Percentiles rank a stretch among this genome's conserved stretches.
Conservation (phyloP, 2,797 vertebrate species). For the Phoeniculus purpureus region DNA sequence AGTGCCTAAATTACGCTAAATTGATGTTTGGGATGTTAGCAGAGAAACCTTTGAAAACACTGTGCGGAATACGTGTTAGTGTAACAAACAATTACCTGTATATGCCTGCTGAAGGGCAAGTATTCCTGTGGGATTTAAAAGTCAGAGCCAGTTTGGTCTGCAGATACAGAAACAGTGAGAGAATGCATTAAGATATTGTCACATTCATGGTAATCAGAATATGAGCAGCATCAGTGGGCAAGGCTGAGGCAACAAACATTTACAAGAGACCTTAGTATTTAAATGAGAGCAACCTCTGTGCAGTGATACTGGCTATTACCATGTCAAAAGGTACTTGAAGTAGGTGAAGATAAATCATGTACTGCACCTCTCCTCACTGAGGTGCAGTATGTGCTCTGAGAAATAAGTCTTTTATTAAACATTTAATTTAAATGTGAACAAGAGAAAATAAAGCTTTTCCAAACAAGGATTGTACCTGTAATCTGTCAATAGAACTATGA, state of each 20-base stretch:
- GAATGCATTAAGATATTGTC: background rate
- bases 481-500: background rate
- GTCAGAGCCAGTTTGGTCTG: background rate
- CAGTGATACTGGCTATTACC: background rate
- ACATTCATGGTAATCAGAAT: background rate
- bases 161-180: background rate
- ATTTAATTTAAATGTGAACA: background rate
- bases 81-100: background rate
- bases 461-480: background rate
- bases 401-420: background rate
- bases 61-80: background rate
- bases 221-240: background rate
- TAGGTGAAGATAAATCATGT: background rate
- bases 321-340: background rate
- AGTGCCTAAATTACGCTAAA: background rate
- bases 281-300: background rate
- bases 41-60: background rate
- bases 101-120: background rate
- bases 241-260: background rate
- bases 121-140: background rate
- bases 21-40: background rate
- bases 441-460: background rate
- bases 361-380: background rate
- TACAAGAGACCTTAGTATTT: background rate
- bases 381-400: background rate